These are phyloP conservation scores for Lithosia quadra DNA, from an alignment of 2,888 invertebrate genomes.

Conservation along the genomic window DNA sequence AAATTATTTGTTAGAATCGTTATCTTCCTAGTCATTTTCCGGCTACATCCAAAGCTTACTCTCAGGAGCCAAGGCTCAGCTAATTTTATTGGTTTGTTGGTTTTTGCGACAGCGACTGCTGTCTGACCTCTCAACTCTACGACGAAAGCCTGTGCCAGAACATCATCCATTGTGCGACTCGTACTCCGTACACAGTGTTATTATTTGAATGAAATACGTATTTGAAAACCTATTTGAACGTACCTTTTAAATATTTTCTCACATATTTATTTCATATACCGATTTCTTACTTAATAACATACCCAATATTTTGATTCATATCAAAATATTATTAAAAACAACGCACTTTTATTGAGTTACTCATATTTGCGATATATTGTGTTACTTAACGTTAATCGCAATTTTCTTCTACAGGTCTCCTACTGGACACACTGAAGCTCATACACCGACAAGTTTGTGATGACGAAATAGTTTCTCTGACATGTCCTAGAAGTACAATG, in stretches of 20 bases:
- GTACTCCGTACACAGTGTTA: no score
- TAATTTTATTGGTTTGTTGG: not conserved
- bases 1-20: no score
- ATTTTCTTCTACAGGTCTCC: slow-evolving; percentile 88
- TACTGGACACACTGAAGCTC: slow-evolving; percentile 95
- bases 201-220: no score
- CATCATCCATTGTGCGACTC: no score
- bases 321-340: not conserved
- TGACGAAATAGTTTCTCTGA: slow-evolving; percentile 93
- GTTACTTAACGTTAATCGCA: not conserved
- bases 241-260: no score
- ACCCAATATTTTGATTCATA: not conserved
- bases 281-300: not conserved
- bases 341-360: not conserved
- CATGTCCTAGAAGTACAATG: slow-evolving; percentile 96
- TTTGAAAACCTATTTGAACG: no score
- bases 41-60: no score
- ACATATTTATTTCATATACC: no score
- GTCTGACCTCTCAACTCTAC: not conserved
- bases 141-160: not conserved
- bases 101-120: not conserved
- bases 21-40: no score
- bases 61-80: no score
- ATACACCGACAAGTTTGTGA: slow-evolving; percentile 96
- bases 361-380: not conserved